A percentile compares a stretch with the other conserved stretches of the same genome.
These are phyloP conservation scores for Disparrhopalites patrizii DNA, from an alignment of 2,888 invertebrate genomes.

Conservation along the genomic window DNA sequence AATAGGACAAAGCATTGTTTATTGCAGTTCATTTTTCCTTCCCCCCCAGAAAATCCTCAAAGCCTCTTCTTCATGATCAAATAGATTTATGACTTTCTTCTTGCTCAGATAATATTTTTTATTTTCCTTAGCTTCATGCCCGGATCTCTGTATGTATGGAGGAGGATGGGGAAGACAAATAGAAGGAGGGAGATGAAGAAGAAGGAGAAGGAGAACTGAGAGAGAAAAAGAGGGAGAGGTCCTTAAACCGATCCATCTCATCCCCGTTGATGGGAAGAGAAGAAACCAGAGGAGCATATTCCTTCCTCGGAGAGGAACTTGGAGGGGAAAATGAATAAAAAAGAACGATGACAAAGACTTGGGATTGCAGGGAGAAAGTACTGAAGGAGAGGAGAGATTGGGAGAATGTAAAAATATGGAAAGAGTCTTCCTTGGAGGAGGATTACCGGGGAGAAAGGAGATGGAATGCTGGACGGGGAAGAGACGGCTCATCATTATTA, in stretches of 20 bases:
- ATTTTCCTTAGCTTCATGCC: neutral
- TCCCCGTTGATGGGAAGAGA: too few relatives aligned
- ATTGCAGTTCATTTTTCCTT: conserved; percentile 16
- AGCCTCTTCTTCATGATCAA: conserved; percentile 19
- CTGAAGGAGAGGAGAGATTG: neutral
- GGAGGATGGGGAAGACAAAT: neutral
- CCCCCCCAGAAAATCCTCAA: conserved; percentile 23
- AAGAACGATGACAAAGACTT: too few relatives aligned
- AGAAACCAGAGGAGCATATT: too few relatives aligned
- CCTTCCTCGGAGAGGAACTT: too few relatives aligned
- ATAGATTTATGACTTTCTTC: conserved; percentile 22
- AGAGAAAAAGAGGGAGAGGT: neutral
- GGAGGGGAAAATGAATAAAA: too few relatives aligned
- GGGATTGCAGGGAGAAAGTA: conserved; percentile 16
- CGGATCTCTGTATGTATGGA: neutral
- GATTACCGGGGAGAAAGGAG: neutral
- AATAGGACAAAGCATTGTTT: conserved; percentile 21
- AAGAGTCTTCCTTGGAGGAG: neutral
- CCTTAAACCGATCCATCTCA: too few relatives aligned
- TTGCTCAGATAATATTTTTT: conserved; percentile 8
- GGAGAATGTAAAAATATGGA: neutral
- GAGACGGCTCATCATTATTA: conserved; percentile 29
- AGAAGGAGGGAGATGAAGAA: neutral
- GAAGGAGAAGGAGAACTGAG: neutral
- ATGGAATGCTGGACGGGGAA: neutral